Evolutionary conservation across 2,113 vertebrate genomes (phyloP), one percentile per base, ranked within the genome.

Genomic region (Eulemur macaco): DNA sequence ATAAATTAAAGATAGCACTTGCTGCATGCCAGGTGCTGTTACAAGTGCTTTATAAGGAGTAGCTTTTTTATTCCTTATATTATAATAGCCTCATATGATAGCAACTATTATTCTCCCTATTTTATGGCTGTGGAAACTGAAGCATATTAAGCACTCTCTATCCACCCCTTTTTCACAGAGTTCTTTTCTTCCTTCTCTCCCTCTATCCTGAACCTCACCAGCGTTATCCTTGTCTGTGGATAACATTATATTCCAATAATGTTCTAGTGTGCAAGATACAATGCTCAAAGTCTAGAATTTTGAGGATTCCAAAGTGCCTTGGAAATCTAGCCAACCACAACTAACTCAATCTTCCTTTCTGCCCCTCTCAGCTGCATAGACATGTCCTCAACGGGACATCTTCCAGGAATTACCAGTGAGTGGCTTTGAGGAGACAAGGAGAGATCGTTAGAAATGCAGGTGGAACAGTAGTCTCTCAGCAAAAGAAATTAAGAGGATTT

Each of bases 221-320:
- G 58, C 1, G 11, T 64, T 78, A 80, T 21, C 37, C 21, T 91
- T 88, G 34, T 56, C 29, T 91, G 68, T 63, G 54, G 78, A 73
- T 96, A 86, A 47, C 4, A 50, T 91, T 82, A 87, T 77, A 77
- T 88, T 89, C 45, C 31, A 94, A 78, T 73, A 95, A 83, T 64
- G 4, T 73, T 74, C 73, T 86, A 58, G 29, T 74, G 21, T 89
- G n/a, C 89, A 84, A 45, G 20, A 74, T 34, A 81, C 78, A 89
- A 60, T 39, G 37, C 34, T 63, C 74, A 54, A 92, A 87, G 12
- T 89, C 50, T 94, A 95, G 56, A 74, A 80, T 94, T 89, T 77
- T 83, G 69, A 92, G 27, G 34, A 91, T 63, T 86, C 21, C 3
- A 54, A 47, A 81, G 8, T 13, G 4, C 37, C 68, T 88, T 94